phyloP scores from a whole-genome alignment of 2,888 invertebrate genomes.

The Cantharis nigra region DNA sequence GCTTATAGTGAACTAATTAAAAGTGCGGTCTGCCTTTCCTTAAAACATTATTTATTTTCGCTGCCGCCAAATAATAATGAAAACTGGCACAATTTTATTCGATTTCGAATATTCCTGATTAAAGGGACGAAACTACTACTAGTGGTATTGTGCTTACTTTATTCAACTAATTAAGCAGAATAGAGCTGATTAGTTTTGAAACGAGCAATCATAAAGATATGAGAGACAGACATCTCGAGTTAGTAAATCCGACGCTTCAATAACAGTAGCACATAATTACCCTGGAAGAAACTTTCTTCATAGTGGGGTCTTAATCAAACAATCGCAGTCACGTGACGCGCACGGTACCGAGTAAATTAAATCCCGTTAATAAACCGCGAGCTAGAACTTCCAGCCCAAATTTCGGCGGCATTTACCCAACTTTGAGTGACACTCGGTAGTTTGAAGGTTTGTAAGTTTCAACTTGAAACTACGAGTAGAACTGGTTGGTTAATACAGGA shows the following conservation, averaged over 20 bases:
- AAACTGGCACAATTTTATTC: background rate
- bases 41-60: background rate
- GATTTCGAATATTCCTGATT: background rate
- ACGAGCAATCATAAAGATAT: slow-evolving; percentile 10
- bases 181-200: background rate
- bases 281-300: slow-evolving; percentile 21
- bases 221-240: slow-evolving; percentile 11
- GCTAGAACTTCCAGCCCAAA: slow-evolving; percentile 36
- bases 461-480: slow-evolving; percentile 19
- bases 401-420: slow-evolving; percentile 39
- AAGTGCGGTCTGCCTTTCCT: background rate
- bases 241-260: slow-evolving; percentile 11
- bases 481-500: slow-evolving; percentile 24
- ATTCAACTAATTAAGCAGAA: background rate
- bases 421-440: slow-evolving; percentile 42
- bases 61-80: background rate
- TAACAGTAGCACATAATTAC: slow-evolving; percentile 5
- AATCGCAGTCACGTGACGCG: slow-evolving; percentile 36
- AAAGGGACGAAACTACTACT: background rate
- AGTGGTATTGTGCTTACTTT: background rate
- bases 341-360: slow-evolving; percentile 40
- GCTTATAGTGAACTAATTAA: background rate
- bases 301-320: slow-evolving; percentile 34
- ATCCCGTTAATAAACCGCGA: slow-evolving; percentile 43
- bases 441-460: slow-evolving; percentile 37